Conservation (phyloP, 2,888 invertebrate species). For the Dexiosoma caninum region DNA sequence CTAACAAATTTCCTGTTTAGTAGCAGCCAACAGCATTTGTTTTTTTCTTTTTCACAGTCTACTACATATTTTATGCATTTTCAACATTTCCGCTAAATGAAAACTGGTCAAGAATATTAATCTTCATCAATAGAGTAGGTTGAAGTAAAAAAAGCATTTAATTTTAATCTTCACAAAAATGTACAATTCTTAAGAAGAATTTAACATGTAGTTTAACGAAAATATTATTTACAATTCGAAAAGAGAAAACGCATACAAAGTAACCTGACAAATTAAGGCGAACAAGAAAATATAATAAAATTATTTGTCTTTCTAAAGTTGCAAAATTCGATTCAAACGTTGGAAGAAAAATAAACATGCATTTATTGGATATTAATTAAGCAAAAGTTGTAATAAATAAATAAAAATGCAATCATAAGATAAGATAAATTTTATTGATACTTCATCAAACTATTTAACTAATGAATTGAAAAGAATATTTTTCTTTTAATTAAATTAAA, state of each 20-base stretch:
- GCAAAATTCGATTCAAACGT: too few relatives aligned
- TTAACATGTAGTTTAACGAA: constrained; percentile 1
- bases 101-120: constrained; percentile 23
- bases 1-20: constrained; percentile 17
- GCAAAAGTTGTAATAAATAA: too few relatives aligned
- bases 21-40: not conserved
- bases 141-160: not conserved
- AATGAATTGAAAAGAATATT: too few relatives aligned
- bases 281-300: not conserved
- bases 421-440: too few relatives aligned
- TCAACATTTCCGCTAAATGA: constrained; percentile 31
- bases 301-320: not conserved
- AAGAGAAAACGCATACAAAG: not conserved
- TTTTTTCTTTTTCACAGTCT: not conserved
- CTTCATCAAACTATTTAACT: too few relatives aligned
- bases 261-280: constrained; percentile 25
- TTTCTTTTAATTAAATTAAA: too few relatives aligned
- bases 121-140: constrained; percentile 31
- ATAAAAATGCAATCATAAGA: too few relatives aligned
- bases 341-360: too few relatives aligned
- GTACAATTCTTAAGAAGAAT: constrained; percentile 36
- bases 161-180: constrained; percentile 2
- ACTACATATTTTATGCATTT: constrained; percentile 26
- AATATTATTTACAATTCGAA: not conserved
- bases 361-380: too few relatives aligned